Conservation (phyloP, 1,140 invertebrate species). For the Polypedilum pembai region DNA sequence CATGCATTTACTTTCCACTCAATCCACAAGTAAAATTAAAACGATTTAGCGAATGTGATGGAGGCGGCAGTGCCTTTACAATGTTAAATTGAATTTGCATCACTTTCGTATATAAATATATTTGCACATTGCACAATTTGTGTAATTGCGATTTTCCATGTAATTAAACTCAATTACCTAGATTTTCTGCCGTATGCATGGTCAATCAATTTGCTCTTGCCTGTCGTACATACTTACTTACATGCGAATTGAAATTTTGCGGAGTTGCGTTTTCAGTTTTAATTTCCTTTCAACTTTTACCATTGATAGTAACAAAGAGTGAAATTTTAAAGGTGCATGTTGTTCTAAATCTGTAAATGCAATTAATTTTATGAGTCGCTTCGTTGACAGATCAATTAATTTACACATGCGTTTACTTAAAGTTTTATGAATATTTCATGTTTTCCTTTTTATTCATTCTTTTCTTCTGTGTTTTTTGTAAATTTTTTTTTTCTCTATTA, state of each 20-base stretch:
- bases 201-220: not conserved
- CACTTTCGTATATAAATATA: not conserved
- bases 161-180: constrained; percentile 26
- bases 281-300: too few relatives aligned
- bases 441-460: not conserved
- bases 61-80: not conserved
- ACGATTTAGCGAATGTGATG: not conserved
- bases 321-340: not conserved
- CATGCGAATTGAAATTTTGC: too few relatives aligned
- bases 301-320: too few relatives aligned
- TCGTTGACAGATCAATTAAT: constrained; percentile 12
- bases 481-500: not conserved
- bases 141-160: constrained; percentile 24
- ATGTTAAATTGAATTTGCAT: constrained; percentile 19
- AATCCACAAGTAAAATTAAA: not conserved
- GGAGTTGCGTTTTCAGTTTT: too few relatives aligned
- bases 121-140: not conserved
- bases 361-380: constrained; percentile 7
- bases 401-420: not conserved
- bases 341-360: constrained; percentile 18
- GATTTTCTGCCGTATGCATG: constrained; percentile 7
- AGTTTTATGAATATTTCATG: not conserved
- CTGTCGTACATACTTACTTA: not conserved
- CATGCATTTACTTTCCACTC: not conserved
- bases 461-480: not conserved